Evolutionary conservation across 2,797 vertebrate genomes (phyloP).

Genomic region (Platalea minor): DNA sequence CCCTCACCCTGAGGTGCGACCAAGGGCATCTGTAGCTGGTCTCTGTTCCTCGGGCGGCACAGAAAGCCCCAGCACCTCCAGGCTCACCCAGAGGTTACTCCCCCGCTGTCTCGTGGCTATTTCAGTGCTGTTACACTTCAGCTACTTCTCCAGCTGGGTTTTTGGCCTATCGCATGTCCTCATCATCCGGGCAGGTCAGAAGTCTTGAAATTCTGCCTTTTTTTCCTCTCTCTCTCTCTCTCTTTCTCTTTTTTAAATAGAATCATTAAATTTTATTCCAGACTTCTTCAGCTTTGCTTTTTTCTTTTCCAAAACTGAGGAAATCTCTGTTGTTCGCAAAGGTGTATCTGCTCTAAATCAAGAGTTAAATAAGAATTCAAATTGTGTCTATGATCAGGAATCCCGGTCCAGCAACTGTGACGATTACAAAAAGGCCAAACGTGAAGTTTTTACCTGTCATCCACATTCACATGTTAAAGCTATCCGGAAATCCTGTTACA

Average conservation of each 20-base stretch:
- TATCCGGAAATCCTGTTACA: background rate
- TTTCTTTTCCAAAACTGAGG: background rate
- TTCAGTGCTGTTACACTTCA: background rate
- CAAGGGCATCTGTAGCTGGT: background rate
- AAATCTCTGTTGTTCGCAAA: background rate
- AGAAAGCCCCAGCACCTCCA: background rate
- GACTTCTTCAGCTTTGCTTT: background rate
- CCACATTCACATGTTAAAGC: background rate
- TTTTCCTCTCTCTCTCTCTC: no score
- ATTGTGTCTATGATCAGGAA: background rate
- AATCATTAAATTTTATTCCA: background rate
- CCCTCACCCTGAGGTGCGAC: background rate
- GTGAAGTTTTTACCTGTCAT: background rate
- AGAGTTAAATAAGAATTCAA: background rate
- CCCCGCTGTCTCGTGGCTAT: background rate
- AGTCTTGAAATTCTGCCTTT: background rate
- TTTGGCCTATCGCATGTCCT: background rate
- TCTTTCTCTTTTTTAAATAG: background rate
- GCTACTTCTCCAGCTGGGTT: background rate
- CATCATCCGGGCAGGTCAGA: background rate
- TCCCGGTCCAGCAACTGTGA: accelerated
- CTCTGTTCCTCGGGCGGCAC: background rate
- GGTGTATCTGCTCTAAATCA: background rate
- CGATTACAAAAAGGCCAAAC: background rate
- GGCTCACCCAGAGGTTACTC: background rate